phyloP scores from a whole-genome alignment of 2,113 vertebrate species.

The Sardina pilchardus region DNA sequence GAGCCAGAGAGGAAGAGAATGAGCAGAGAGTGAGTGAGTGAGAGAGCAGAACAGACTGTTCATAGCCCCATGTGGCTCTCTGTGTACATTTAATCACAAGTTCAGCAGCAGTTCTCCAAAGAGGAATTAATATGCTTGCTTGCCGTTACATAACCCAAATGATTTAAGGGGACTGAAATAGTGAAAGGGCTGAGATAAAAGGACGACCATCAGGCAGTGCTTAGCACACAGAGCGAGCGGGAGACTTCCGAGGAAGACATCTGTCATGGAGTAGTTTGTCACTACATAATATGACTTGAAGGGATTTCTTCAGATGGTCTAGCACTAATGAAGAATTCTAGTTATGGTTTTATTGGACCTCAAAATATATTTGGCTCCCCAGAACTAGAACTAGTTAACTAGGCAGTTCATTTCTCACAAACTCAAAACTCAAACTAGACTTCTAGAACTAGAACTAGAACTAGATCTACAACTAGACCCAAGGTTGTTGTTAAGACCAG shows the following conservation, averaged over 20 bases:
- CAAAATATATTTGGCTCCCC: not conserved
- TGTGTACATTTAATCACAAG: constrained; percentile 56
- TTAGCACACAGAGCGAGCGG: not conserved
- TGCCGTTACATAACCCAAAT: constrained; percentile 54
- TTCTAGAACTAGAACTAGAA: too few relatives aligned
- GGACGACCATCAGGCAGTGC: constrained; percentile 44
- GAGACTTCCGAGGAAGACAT: constrained; percentile 12
- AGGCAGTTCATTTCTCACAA: not conserved
- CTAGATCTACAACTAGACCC: too few relatives aligned
- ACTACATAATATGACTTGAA: not conserved
- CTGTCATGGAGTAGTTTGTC: constrained; percentile 6
- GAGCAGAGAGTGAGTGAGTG: not conserved
- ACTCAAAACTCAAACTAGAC: not conserved
- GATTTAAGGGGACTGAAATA: constrained; percentile 44
- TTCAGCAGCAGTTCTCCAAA: constrained; percentile 43
- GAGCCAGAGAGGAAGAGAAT: not conserved
- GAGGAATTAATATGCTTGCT: constrained; percentile 47
- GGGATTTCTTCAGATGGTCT: not conserved
- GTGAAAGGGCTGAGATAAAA: constrained; percentile 42
- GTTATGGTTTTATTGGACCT: not conserved
- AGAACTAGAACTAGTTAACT: not conserved
- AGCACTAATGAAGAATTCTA: not conserved
- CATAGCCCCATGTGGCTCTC: constrained; percentile 38
- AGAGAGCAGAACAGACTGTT: constrained; percentile 13
- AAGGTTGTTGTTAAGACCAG: too few relatives aligned